Base-by-base conservation (phyloP, 2,797 vertebrate genomes). In the Cirrhinus mrigala region DNA sequence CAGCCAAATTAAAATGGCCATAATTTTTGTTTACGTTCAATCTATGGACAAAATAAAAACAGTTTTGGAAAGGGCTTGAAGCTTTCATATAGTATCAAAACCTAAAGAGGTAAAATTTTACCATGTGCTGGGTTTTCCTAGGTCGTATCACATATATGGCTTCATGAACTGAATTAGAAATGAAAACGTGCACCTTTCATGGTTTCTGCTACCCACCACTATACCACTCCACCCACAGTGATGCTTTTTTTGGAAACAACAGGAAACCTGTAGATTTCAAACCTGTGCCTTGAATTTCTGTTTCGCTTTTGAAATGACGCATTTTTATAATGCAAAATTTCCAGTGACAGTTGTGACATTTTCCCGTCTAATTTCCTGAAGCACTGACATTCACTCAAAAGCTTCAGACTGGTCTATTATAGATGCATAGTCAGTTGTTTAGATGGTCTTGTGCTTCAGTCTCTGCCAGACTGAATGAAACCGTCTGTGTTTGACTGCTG, bases 381-480 rank as follows among this genome's bases (percentile, higher is more conserved):
- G 6, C 24, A 29, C 10, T 64, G 46, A 50, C 44, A 66, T 79
- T 29, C 24, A 2, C 60, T 48, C 8, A 33, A 27, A 62, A 11
- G 18, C 24, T 50, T 82, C 16, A 12, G 44, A 8, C 44, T 64
- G 27, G 50, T 24, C 70, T n/a, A 15, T 64, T 8, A 4, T 46
- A 14, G 18, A 75, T 37, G 48, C 3, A 33, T 82, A 2, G 0
- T 48, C 15, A n/a, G 11, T 33, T 60, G 16, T 29, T 60, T 46
- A 44, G 29, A 48, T 44, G n/a, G 54, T 18, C 16, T 71, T 71
- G 54, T 62, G 81, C 71, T 79, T 79, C 58, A n/a, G 18, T 78
- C n/a, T 62, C 9, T 71, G 6, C n/a, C 48, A 37, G 33, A 18
- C 44, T 62, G 24, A 86, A 88, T 77, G 11, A 84, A 86, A 16